Base-by-base conservation (phyloP, 2,888 invertebrate species). In the Hirtodrosophila cameraria region DNA sequence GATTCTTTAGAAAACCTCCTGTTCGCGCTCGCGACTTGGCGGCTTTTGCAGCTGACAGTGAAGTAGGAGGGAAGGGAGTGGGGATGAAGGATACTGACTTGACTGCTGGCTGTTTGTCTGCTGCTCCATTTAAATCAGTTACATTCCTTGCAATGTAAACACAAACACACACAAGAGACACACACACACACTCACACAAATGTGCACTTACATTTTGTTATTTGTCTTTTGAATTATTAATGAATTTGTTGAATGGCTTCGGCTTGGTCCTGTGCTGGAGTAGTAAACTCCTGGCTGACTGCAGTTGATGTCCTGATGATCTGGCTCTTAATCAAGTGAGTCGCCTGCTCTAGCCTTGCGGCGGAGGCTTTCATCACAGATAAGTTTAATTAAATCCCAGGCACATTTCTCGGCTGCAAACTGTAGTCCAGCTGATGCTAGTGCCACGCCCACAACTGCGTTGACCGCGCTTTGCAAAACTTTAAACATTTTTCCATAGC, bases 141-240 rank as follows among this genome's bases (percentile, higher is more conserved):
- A 80, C 81, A 72, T 54, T 66, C 55, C 50, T 66, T 58, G 54
- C 58, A 62, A 46, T 46, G 57, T 60, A 74, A 80, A 68, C 73
- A 64, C 31, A 73, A 46, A 30, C 27, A 38, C 43, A 66, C 42
- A 50, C 38, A 49, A 20, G 28, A 50, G 23, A 55, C 49, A 25
- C 41, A 45, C 35, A 33, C 20, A 23, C 18, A 36, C 16, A 49
- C 9, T 13, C 50, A 55, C 16, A 41, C 45, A 42, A 33, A 54
- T 61, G 35, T 55, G 41, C 39, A 43, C 48, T 69, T 61, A 36
- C 59, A 69, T 65, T 67, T 63, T 71, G 68, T 76, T 83, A 87
- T 89, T 89, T 89, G 83, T 87, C 88, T 82, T 87, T 84, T 89
- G 89, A 89, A 89, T 89, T 89, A 89, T 88, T 89, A 88, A 89